Percentiles rank a stretch among this genome's conserved stretches.
Evolutionary conservation across 2,113 vertebrate genomes (phyloP).

Genomic region (Thunnus maccoyii): DNA sequence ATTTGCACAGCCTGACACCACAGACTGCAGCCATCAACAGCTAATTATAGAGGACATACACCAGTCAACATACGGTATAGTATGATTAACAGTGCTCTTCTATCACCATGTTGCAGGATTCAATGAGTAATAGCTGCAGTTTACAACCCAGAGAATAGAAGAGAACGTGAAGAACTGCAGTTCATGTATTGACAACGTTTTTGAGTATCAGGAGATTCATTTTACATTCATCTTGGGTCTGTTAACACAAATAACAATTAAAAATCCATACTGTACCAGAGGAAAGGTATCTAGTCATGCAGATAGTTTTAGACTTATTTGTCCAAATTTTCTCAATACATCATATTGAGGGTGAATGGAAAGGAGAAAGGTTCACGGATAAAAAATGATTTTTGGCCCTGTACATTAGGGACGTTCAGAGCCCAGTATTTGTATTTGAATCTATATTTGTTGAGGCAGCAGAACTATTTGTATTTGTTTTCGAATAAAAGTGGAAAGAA

Average conservation of each 20-base stretch:
- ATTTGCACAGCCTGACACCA: constrained; percentile 42
- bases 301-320: not conserved
- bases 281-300: no score
- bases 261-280: no score
- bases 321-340: not conserved
- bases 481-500: no score
- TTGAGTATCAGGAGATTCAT: not conserved
- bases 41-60: constrained; percentile 53
- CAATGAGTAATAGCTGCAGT: not conserved
- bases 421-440: no score
- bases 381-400: no score
- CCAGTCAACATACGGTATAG: constrained; percentile 21
- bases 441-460: no score
- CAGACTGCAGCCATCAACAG: constrained; percentile 28
- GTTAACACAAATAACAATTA: no score
- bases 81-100: constrained; percentile 25
- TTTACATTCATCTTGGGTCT: not conserved
- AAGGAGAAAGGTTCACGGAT: no score
- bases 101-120: constrained; percentile 10
- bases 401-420: no score
- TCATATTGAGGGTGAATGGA: no score
- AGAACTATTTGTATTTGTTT: no score
- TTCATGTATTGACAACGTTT: not conserved
- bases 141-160: not conserved
- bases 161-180: not conserved